These are phyloP conservation scores for Aphis craccivora DNA, from an alignment of 1,140 invertebrate genomes.

Conservation along the genomic window DNA sequence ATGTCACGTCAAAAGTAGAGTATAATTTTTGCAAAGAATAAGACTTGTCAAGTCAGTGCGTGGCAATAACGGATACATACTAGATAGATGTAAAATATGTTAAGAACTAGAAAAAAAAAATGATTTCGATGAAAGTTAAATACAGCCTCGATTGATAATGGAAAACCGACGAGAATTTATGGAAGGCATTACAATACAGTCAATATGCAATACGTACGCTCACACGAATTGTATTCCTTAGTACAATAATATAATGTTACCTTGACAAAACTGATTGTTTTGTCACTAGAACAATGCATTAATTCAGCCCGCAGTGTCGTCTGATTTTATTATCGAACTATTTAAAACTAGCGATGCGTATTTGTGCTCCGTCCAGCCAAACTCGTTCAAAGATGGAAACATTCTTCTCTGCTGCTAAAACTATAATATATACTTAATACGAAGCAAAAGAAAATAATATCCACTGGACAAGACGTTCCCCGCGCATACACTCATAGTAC, in stretches of 20 bases:
- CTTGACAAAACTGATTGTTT: conserved; percentile 45
- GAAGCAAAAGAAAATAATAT: conserved; percentile 5
- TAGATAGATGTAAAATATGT: neutral
- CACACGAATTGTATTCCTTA: neutral
- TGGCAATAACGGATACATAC: neutral
- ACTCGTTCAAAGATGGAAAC: conserved; percentile 20
- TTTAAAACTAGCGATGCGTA: conserved; percentile 3
- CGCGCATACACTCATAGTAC: neutral
- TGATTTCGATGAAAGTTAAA: neutral
- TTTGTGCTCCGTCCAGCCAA: neutral
- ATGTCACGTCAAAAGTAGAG: conserved; percentile 19
- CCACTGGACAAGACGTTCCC: neutral
- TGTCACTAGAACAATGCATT: conserved; percentile 14
- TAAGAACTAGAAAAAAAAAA: conserved; percentile 10
- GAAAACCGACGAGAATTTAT: conserved; percentile 13
- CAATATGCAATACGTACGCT: neutral
- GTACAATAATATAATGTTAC: neutral
- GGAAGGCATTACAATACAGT: neutral
- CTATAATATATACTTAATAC: neutral
- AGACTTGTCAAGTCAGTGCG: neutral
- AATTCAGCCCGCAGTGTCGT: neutral
- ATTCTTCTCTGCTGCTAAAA: conserved; percentile 31
- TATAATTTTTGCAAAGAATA: conserved; percentile 22
- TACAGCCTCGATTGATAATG: neutral
- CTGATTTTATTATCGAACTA: conserved; percentile 12